These are phyloP conservation scores for Marronus borbonicus DNA, from an alignment of 2,888 invertebrate genomes.

Conservation along the genomic window DNA sequence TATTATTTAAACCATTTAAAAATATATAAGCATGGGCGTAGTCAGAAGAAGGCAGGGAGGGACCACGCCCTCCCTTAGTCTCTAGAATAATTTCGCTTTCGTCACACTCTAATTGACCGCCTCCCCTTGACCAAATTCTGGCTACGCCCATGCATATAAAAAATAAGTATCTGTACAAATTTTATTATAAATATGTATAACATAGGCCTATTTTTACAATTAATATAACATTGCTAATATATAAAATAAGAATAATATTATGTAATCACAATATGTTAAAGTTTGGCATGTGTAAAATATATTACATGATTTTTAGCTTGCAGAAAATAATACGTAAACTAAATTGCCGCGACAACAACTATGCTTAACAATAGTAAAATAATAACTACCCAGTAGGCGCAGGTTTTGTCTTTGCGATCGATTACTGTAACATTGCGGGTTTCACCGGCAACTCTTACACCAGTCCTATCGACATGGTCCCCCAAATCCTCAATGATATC, in stretches of 20 bases:
- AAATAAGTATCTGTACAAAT: slow-evolving; percentile 19
- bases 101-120: no score
- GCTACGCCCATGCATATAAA: no score
- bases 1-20: no score
- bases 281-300: slow-evolving; percentile 33
- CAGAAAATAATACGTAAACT: slow-evolving; percentile 52
- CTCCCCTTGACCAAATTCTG: no score
- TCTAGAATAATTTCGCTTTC: no score
- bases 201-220: slow-evolving; percentile 1
- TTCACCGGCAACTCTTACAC: slow-evolving; percentile 78
- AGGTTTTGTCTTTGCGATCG: slow-evolving; percentile 80
- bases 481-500: slow-evolving; percentile 85
- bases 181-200: slow-evolving; percentile 14
- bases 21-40: no score
- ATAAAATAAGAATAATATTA: slow-evolving; percentile 25
- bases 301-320: not conserved
- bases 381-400: slow-evolving; percentile 83
- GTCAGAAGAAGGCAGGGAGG: no score
- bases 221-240: slow-evolving; percentile 5
- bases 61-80: no score
- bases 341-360: slow-evolving; percentile 73
- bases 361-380: slow-evolving; percentile 80
- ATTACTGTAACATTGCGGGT: slow-evolving; percentile 79
- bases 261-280: slow-evolving; percentile 27
- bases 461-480: slow-evolving; percentile 81